Percentiles rank a stretch among this genome's conserved stretches.
These are phyloP conservation scores for Ptiloglossa arizonensis DNA, from an alignment of 1,140 invertebrate species.

Conservation along the genomic window DNA sequence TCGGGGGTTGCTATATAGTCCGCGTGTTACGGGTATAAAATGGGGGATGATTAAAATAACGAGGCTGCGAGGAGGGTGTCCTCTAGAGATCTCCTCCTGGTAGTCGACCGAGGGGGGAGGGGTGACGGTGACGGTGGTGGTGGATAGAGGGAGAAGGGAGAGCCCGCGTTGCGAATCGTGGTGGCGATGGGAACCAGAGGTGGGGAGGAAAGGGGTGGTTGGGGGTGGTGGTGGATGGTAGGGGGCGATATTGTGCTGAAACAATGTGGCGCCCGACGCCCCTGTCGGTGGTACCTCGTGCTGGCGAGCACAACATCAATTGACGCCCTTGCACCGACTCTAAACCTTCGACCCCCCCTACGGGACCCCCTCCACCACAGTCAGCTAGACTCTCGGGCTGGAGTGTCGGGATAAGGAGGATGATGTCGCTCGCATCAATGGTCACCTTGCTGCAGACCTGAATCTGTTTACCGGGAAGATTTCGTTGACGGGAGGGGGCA, in stretches of 20 bases:
- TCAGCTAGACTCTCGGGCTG: conserved; percentile 52
- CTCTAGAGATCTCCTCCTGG: conserved; percentile 63
- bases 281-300: conserved; percentile 63
- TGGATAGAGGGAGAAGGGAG: not conserved
- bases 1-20: conserved; percentile 27
- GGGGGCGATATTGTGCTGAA: conserved; percentile 64
- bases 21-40: conserved; percentile 75
- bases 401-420: conserved; percentile 60
- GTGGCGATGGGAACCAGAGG: conserved; percentile 32
- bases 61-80: conserved; percentile 72
- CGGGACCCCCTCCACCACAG: not conserved
- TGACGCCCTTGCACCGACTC: conserved; percentile 62
- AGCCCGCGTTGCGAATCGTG: conserved; percentile 44
- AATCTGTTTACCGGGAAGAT: not conserved
- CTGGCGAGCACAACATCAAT: conserved; percentile 66
- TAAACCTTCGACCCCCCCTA: conserved; percentile 5
- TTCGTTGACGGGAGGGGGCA: not conserved
- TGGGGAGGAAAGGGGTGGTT: not conserved
- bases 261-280: conserved; percentile 69
- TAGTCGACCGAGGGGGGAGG: conserved; percentile 26
- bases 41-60: conserved; percentile 80
- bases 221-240: no score
- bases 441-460: conserved; percentile 43
- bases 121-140: conserved; percentile 25
- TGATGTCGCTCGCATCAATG: conserved; percentile 45